These are phyloP conservation scores for Chrosomus eos DNA, from an alignment of 2,797 vertebrate species.

Conservation along the genomic window DNA sequence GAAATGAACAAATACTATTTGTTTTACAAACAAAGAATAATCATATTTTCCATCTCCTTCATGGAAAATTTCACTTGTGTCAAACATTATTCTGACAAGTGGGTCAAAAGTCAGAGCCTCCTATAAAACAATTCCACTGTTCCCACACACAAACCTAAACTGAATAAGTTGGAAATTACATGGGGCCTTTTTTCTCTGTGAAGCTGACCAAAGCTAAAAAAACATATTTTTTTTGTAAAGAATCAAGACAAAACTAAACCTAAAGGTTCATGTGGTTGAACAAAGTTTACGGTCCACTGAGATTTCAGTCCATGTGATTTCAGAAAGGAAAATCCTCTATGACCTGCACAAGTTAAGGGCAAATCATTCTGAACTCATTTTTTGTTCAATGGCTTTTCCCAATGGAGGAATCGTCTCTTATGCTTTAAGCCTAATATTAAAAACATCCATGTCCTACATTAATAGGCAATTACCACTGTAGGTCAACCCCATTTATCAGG, in stretches of 20 bases:
- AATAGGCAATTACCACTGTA: slow-evolving; percentile 38
- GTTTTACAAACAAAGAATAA: background rate
- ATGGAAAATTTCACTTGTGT: background rate
- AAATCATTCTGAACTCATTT: background rate
- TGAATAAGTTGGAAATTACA: background rate
- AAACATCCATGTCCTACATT: slow-evolving; percentile 29
- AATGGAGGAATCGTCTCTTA: background rate
- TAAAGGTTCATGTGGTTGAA: background rate
- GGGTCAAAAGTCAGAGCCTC: background rate
- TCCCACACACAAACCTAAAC: background rate
- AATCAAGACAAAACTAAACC: background rate
- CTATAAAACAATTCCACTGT: background rate
- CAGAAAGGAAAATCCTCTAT: background rate
- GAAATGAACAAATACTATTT: background rate
- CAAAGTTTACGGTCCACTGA: background rate
- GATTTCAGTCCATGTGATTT: background rate
- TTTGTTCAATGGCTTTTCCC: background rate
- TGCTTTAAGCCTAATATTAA: slow-evolving; percentile 15
- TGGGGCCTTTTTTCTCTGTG: background rate
- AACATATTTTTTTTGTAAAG: background rate
- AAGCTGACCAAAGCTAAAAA: background rate
- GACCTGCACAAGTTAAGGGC: background rate
- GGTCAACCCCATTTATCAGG: slow-evolving; percentile 39
- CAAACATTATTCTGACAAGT: background rate
- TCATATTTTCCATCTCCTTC: background rate